Evolutionary conservation across 1,140 invertebrate genomes (phyloP), one percentile per base, ranked within the genome.

Genomic region (Drosophila takahashii): DNA sequence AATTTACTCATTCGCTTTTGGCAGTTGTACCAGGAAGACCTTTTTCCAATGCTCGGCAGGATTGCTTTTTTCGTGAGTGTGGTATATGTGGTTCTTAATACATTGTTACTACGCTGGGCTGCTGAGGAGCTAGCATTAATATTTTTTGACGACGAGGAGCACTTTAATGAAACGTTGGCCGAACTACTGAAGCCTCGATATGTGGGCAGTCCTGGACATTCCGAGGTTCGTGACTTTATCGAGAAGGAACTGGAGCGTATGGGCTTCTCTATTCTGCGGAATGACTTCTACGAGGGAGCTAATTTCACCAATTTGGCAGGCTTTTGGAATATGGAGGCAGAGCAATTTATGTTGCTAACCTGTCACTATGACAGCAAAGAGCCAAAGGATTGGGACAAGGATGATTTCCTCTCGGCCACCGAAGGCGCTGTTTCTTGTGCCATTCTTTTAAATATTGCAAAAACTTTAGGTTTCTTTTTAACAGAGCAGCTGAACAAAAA

Each of bases 171-270:
- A 27, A 92, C 95, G 4, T 92, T 97, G 26, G 92, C 95, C 53
- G 94, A 95, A 57, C 95, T 97, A 37, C 93, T 97, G 10, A 93
- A 96, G 52, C 95, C 95, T n/a, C 93, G 96, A 77, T 95, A 96
- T 13, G 95, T 96, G 6, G 96, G 96, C 1, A 96, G 94, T 5
- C 77, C 91, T 3, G 94, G 93, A 32, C 96, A 97, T 85, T 79
- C 92, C 29, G 93, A 92, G 92, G 96, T 97, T 6, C 94, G 94
- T 79, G 90, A 95, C 69, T 97, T 95, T 81, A 96, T 90, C 5
- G 7, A 59, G 7, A 44, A 65, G 6, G 59, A 69, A 11, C 27
- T 81, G 3, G 1, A 29, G 5, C 2, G 32, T 7, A 41, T 74
- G 16, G 79, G 62, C 2, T 81, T 81, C 27, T 0, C 8, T 0